Evolutionary conservation across 2,797 vertebrate genomes (phyloP).

Genomic region (Mormyrops attenuatus): DNA sequence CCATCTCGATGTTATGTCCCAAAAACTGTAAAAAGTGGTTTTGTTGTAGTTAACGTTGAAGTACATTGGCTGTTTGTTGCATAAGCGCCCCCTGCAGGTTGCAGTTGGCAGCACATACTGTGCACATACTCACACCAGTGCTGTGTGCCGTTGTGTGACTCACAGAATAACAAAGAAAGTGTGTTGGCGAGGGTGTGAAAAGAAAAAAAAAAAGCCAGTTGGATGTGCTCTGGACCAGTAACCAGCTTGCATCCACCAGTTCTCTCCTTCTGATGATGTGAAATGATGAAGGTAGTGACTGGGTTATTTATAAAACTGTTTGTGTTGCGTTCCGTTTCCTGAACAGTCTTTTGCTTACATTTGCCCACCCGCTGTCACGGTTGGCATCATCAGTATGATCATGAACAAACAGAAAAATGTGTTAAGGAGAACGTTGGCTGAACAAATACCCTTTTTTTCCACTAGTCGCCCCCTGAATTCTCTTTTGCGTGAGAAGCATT

Average conservation of each 20-base stretch:
- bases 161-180: neutral
- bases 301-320: neutral
- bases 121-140: neutral
- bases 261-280: neutral
- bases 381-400: neutral
- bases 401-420: constrained; percentile 9
- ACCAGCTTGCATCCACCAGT: neutral
- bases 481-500: neutral
- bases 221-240: neutral
- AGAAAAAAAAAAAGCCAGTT: neutral
- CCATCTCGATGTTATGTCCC: neutral
- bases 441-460: neutral
- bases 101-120: neutral
- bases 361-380: neutral
- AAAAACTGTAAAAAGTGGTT: neutral
- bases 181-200: neutral
- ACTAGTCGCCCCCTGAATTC: neutral
- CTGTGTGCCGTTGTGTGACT: neutral
- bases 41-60: neutral
- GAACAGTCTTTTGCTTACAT: constrained; percentile 10
- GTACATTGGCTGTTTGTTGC: constrained; percentile 1
- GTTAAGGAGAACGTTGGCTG: neutral
- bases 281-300: neutral
- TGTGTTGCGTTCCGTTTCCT: neutral
- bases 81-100: neutral